Conservation (phyloP, 2,113 vertebrate genomes). For the Epinephelus cyanopodus region DNA sequence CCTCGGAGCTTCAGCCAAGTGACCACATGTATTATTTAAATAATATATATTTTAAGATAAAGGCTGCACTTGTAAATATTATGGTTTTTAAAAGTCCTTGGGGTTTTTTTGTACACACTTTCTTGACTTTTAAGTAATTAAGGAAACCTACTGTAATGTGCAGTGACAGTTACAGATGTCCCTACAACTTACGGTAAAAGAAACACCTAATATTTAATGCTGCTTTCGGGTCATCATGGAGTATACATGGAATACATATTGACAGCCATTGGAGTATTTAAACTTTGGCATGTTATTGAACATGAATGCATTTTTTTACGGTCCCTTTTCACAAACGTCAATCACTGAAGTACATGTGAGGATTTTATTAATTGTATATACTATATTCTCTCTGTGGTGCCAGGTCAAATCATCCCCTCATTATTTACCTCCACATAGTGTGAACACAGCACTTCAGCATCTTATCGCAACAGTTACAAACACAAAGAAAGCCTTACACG, state of each 20-base stretch:
- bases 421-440: neutral
- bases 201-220: conserved; percentile 13
- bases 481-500: neutral
- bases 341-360: neutral
- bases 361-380: neutral
- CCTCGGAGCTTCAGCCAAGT: conserved; percentile 40
- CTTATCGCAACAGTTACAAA: conserved; percentile 24
- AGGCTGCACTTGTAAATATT: conserved; percentile 75
- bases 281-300: no score
- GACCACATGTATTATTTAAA: conserved; percentile 69
- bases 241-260: neutral
- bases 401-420: neutral
- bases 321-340: neutral
- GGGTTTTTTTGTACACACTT: conserved; percentile 58
- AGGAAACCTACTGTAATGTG: conserved; percentile 22
- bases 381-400: neutral
- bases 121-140: conserved; percentile 45
- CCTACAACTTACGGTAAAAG: neutral
- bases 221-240: conserved; percentile 18
- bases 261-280: neutral
- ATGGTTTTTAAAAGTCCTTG: conserved; percentile 49
- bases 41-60: conserved; percentile 70
- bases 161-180: conserved; percentile 25
- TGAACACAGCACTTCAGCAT: conserved; percentile 25
- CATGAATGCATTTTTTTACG: neutral